Percentiles rank a stretch among this genome's conserved stretches.
Conservation (phyloP, 2,888 invertebrate genomes). For the Epistrophella euchroma region DNA sequence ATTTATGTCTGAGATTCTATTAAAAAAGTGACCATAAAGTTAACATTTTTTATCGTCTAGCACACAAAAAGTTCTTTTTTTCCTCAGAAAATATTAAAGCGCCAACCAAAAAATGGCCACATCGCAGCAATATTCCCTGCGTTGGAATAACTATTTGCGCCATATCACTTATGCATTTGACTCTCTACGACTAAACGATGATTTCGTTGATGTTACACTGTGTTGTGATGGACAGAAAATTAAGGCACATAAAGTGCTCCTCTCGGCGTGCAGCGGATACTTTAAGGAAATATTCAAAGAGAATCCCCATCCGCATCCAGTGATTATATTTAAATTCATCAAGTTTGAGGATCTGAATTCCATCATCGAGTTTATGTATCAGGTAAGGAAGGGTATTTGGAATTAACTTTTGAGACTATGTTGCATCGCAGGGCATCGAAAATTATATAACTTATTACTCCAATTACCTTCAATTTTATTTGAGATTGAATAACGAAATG, state of each 20-base stretch:
- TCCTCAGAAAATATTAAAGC: slow-evolving; percentile 50
- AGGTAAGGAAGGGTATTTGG: slow-evolving; percentile 78
- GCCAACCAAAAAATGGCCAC: slow-evolving; percentile 84
- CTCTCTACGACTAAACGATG: slow-evolving; percentile 88
- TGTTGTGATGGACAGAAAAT: slow-evolving; percentile 94
- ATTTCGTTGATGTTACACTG: slow-evolving; percentile 93
- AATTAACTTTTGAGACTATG: too few species aligned
- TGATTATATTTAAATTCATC: slow-evolving; percentile 91
- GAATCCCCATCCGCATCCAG: slow-evolving; percentile 92
- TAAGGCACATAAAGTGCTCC: slow-evolving; percentile 92
- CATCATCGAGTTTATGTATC: slow-evolving; percentile 92
- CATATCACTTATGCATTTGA: slow-evolving; percentile 93
- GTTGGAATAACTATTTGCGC: slow-evolving; percentile 94
- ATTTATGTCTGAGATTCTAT: background rate
- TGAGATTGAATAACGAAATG: background rate
- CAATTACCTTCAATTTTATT: background rate
- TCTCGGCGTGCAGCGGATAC: slow-evolving; percentile 93
- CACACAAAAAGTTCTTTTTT: background rate
- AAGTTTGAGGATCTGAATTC: slow-evolving; percentile 91
- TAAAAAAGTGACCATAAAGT: background rate
- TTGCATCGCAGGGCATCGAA: background rate
- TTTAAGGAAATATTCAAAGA: slow-evolving; percentile 90
- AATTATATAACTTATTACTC: slow-evolving; percentile 25
- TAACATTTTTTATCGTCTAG: slow-evolving; percentile 14
- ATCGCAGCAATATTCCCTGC: slow-evolving; percentile 92